Base-by-base conservation (phyloP, 1,140 invertebrate genomes). In the Drosophila kepulauana region DNA sequence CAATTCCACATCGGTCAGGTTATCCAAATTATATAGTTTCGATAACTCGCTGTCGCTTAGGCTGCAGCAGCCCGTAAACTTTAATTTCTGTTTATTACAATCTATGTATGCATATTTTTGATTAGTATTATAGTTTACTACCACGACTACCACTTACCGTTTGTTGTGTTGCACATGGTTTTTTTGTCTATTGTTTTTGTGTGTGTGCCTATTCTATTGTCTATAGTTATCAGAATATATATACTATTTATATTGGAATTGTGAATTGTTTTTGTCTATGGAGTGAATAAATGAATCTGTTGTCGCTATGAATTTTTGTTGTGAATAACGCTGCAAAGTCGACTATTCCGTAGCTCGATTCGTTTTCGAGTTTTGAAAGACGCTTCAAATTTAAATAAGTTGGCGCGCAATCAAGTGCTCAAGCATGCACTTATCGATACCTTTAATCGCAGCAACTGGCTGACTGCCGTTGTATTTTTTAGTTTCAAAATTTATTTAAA, bases 41-140 rank as follows among this genome's bases (percentile, higher is more conserved):
- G 70, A 63, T 8, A 85, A n/a, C 15, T 66, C 49, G 3, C 30
- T 25, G 10, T 85, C 45, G 1, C 16, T 66, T 6, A 85, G 3
- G 0, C 2, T 52, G 41, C 81, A 86, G 51, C 63, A 68, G 10
- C 81, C 82, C 4, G 46, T 33, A 33, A 85, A 78, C 61, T 78
- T 78, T 0, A 85, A 38, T 25, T 81, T 75, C 3, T 62, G 49
- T 8, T 45, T 46, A 1, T 51, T 30, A 28, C 16, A 33, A 38
- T 30, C 70, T 73, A 20, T 15, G 7, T 25, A 25, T 20, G 20
- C 3, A 25, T 25, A 25, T 25, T 4, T 25, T n/a, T 41, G 38
- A 41, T 41, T 41, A 11, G 11, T 41, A 33, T 28, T 8, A n/a
- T 30, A 13, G 28, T 11, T 11, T 1, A 6, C 16, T 49, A 11